phyloP scores from a whole-genome alignment of 2,113 vertebrate species.

The Archilochus colubris region DNA sequence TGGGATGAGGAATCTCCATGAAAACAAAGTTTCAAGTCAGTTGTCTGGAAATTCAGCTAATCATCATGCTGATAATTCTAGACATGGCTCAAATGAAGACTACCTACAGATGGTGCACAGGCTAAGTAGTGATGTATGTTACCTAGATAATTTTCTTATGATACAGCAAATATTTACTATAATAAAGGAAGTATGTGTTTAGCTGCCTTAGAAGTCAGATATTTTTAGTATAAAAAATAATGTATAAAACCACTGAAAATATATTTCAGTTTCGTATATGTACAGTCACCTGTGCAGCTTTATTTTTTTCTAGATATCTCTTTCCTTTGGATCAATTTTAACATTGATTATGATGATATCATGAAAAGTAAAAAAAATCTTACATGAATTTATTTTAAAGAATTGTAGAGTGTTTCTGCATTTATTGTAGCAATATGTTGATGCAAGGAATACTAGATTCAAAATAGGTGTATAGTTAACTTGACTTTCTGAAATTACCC shows the following conservation, averaged over 20 bases:
- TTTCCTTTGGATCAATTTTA: background rate
- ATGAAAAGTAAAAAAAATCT: background rate
- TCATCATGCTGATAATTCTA: conserved; percentile 90
- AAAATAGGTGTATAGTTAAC: background rate
- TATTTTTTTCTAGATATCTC: background rate
- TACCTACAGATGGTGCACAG: conserved; percentile 95
- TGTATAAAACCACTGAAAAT: background rate
- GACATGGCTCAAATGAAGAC: conserved; percentile 90
- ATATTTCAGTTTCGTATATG: background rate
- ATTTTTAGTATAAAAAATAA: background rate
- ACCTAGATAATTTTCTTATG: background rate
- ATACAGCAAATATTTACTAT: background rate
- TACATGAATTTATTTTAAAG: no score
- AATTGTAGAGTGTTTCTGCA: background rate
- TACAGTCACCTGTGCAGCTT: background rate
- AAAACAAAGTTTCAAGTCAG: conserved; percentile 91
- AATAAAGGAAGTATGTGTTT: background rate
- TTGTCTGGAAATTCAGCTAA: conserved; percentile 90
- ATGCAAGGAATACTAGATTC: background rate
- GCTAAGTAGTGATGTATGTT: conserved; percentile 90
- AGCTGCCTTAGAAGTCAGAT: background rate
- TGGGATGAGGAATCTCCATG: conserved; percentile 92
- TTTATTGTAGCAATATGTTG: background rate
- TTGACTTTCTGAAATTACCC: background rate
- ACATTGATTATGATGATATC: background rate